Evolutionary conservation across 1,140 invertebrate species (phyloP), one percentile per base, ranked within the genome.

Genomic region (Amyelois transitella): DNA sequence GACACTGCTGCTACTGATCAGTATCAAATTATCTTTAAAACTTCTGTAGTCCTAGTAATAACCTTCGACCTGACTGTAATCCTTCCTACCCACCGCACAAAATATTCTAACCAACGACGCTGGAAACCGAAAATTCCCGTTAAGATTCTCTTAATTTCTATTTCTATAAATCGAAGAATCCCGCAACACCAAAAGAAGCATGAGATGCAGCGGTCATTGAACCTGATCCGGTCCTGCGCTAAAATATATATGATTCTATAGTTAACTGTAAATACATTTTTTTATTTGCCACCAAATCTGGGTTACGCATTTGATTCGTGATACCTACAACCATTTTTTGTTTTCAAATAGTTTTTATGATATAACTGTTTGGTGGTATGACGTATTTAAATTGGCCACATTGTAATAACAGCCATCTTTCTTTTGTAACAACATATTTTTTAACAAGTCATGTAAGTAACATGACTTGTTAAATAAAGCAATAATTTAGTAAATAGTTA

Each of bases 211-310:
- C 59, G 82, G 66, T 53, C 78, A 24, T 69, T 59, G 74, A 84
- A 75, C 82, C 61, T 60, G 18, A 49, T 55, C 67, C 75, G 65
- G 69, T 74, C 72, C 75, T 76, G 75, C 68, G 65, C 53, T 64
- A 73, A 75, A 75, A 73, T 52, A 71, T 64, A 83, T 81, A 83
- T 81, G 75, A 79, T 83, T 82, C 70, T 77, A 82, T 83, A 82
- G 75, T 77, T 86, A 86, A 83, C 82, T 83, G 82, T 86, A 78
- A 66, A 77, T 53, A 74, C 72, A 77, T 79, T 82, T 82, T 81
- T 81, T 83, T n/a, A n/a, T 81, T 86, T 75, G 55, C 65, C 45
- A 47, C 56, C 51, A 69, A 67, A 81, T 72, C 63, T 70, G 62
- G 73, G 75, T 75, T 80, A 75, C 73, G 71, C 71, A 66, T 81